These are phyloP conservation scores for Zaprionus lachaisei DNA, from an alignment of 1,140 invertebrate genomes.

Conservation along the genomic window DNA sequence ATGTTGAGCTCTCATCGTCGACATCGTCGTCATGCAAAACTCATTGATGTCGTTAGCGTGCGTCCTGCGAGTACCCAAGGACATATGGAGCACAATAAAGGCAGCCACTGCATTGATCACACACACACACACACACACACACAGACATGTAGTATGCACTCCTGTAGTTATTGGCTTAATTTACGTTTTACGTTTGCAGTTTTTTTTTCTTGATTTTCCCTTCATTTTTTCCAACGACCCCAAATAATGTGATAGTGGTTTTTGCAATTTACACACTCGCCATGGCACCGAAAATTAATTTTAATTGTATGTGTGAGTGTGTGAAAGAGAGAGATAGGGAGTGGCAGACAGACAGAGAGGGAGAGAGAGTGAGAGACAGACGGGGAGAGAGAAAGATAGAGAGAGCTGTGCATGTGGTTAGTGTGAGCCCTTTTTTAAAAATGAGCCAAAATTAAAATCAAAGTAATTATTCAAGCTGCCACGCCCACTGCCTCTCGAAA, in stretches of 20 bases:
- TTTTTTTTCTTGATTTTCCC: constrained; percentile 60
- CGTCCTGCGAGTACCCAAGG: constrained; percentile 55
- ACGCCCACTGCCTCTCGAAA: constrained; percentile 47
- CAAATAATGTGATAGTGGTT: constrained; percentile 82
- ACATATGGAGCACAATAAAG: constrained; percentile 73
- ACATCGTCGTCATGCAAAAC: constrained; percentile 71
- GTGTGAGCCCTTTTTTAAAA: constrained; percentile 34
- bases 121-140: constrained; percentile 33
- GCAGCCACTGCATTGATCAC: constrained; percentile 63
- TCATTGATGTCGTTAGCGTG: constrained; percentile 80
- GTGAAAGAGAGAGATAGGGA: background rate
- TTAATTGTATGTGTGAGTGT: constrained; percentile 64
- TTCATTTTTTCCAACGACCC: constrained; percentile 23
- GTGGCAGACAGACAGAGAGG: background rate
- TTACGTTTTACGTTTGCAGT: constrained; percentile 73
- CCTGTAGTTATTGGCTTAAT: constrained; percentile 73
- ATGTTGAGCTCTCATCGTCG: constrained; percentile 53
- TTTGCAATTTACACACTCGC: constrained; percentile 79
- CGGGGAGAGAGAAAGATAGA: background rate
- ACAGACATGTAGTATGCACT: constrained; percentile 13
- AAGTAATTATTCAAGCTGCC: constrained; percentile 78
- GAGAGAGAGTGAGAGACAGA: background rate
- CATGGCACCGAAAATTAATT: constrained; percentile 76
- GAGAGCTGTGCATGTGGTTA: background rate
- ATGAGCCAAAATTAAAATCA: constrained; percentile 67